Conservation (phyloP, 1,140 invertebrate genomes). For the Leptestheria dahalacensis region DNA sequence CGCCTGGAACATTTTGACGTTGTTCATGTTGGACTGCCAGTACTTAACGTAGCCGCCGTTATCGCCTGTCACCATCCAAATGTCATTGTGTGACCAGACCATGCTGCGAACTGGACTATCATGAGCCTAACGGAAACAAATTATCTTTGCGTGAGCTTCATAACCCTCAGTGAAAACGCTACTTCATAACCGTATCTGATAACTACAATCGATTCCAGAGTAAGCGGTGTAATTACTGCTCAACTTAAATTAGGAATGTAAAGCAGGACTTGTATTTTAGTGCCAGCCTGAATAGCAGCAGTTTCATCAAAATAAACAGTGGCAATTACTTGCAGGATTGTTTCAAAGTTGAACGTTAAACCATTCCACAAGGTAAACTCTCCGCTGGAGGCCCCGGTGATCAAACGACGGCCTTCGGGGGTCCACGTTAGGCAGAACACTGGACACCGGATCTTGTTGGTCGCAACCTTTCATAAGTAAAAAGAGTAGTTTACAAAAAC, state of each 20-base stretch:
- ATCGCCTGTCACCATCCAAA: conserved; percentile 99
- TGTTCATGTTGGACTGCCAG: conserved; percentile 99
- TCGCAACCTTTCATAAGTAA: conserved; percentile 60
- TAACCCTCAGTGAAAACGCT: no score
- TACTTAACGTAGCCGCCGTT: conserved; percentile 98
- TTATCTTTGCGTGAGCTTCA: no score
- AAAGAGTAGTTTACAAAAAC: background rate
- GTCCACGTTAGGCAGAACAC: conserved; percentile 99
- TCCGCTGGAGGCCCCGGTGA: conserved; percentile 96
- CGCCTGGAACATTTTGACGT: conserved; percentile 99
- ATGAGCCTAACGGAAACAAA: conserved; percentile 59
- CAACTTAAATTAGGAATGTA: no score
- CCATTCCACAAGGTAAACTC: conserved; percentile 99
- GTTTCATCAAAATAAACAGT: conserved; percentile 16
- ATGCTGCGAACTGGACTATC: conserved; percentile 94
- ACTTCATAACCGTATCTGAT: no score
- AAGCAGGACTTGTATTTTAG: conserved; percentile 1
- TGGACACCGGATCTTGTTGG: conserved; percentile 98
- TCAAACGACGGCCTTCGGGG: conserved; percentile 88
- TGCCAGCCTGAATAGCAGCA: conserved; percentile 4
- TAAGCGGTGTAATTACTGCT: no score
- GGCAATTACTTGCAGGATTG: conserved; percentile 77
- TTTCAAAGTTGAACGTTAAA: conserved; percentile 99
- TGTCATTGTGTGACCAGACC: conserved; percentile 98
- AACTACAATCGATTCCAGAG: no score